A percentile compares a stretch with the other conserved stretches of the same genome.
Evolutionary conservation across 2,888 invertebrate species (phyloP).

Genomic region (Orthosia cruda): DNA sequence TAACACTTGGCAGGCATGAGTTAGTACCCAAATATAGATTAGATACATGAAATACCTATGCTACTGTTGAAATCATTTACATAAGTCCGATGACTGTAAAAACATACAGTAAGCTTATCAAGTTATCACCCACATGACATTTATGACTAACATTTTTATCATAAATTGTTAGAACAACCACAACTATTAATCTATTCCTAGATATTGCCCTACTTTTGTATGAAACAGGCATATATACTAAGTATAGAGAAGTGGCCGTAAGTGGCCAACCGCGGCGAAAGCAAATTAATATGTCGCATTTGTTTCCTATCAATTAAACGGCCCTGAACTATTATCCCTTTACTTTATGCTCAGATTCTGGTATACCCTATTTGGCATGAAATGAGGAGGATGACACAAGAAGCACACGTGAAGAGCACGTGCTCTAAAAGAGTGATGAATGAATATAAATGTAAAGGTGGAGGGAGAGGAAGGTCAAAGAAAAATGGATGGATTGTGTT

Average conservation of each 20-base stretch:
- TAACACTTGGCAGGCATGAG: no score
- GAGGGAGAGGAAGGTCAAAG: no score
- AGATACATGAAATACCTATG: not conserved
- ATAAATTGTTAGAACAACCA: conserved; percentile 21
- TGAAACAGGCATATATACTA: not conserved
- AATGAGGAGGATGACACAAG: not conserved
- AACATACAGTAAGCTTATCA: conserved; percentile 29
- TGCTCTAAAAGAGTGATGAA: not conserved
- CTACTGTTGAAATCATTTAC: conserved; percentile 1
- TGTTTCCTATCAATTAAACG: conserved; percentile 15
- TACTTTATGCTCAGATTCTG: not conserved
- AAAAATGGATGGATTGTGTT: no score
- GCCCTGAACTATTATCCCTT: not conserved
- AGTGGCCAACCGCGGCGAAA: conserved; percentile 46
- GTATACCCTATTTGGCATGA: no score
- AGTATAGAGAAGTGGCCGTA: conserved; percentile 27
- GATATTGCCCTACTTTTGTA: conserved; percentile 38
- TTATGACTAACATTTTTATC: conserved; percentile 45
- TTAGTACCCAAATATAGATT: no score
- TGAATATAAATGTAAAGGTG: no score
- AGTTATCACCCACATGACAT: conserved; percentile 29
- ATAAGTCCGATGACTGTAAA: not conserved
- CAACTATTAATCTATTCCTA: conserved; percentile 35
- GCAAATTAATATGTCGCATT: conserved; percentile 35
- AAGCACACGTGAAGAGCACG: no score